phyloP scores from a whole-genome alignment of 2,113 vertebrate genomes.

The Fregata magnificens region DNA sequence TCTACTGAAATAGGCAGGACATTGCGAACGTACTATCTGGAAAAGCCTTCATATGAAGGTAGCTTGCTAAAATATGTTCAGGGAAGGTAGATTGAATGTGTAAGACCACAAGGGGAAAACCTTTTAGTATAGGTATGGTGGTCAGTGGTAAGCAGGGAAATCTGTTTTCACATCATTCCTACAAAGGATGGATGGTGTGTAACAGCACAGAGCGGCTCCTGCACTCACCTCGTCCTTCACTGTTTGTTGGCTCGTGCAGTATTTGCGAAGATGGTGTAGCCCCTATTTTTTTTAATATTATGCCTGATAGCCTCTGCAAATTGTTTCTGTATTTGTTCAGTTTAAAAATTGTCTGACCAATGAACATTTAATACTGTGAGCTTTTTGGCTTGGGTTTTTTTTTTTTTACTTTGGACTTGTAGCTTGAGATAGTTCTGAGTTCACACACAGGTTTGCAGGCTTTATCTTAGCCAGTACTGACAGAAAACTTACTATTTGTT shows the following conservation, averaged over 20 bases:
- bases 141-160: neutral
- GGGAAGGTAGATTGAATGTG: neutral
- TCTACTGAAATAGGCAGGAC: neutral
- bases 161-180: fast-evolving
- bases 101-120: neutral
- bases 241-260: neutral
- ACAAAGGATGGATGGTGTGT: neutral
- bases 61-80: neutral
- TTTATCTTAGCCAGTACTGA: fast-evolving
- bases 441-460: fast-evolving
- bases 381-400: neutral
- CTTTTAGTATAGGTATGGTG: neutral
- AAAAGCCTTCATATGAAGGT: neutral
- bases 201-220: fast-evolving
- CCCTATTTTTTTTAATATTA: fast-evolving
- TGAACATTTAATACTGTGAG: neutral
- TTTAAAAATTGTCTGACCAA: neutral
- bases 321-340: neutral
- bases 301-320: neutral
- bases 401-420: neutral
- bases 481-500: fast-evolving
- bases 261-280: neutral
- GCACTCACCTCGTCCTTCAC: neutral
- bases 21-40: fast-evolving
- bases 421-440: neutral